Base-by-base conservation (phyloP, 2,888 invertebrate genomes). In the Lasioglossum malachurum region DNA sequence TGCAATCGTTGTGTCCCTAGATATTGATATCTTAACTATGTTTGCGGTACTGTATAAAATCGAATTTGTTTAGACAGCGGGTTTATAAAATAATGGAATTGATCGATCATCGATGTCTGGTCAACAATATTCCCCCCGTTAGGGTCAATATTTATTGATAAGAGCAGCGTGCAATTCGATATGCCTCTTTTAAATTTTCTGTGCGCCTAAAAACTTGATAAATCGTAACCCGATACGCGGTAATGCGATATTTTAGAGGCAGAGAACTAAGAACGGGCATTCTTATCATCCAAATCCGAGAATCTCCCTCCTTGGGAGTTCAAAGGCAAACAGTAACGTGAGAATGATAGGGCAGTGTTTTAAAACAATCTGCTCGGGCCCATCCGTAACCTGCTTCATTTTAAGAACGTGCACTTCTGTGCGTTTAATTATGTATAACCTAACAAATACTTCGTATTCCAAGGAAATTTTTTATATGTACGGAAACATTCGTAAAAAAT, bases 281-380 rank as follows among this genome's bases (percentile, higher is more conserved):
- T 89, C 91, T 91, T 91, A 91, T 91, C 91, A 86, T 80, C 82
- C 87, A 87, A 91, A 91, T 91, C 88, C 91, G 88, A 91, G 89
- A 84, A 89, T 89, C 89, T 79, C 87, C 83, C 91, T 83, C 83
- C 82, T 83, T 78, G 86, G 78, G 57, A 83, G 81, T 80, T 84
- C 71, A 78, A 84, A 88, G 89, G 83, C 91, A 89, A 91, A 91
- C 91, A 89, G 91, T 91, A 91, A 91, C 23, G 86, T 82, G 91
- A 91, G 91, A 91, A 91, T 88, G 90, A 91, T 89, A 89, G 84
- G 81, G 49, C 83, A 23, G 75, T 82, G 84, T 89, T 91, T 91
- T 91, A 89, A 90, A 90, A 90, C 89, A 89, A 88, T 90, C 82
- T 80, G 49, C 64, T 57, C 64, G 73, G n/a, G 46, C 74, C 75